Conservation (phyloP, 1,140 invertebrate genomes). For the Drosophila rhopaloa region DNA sequence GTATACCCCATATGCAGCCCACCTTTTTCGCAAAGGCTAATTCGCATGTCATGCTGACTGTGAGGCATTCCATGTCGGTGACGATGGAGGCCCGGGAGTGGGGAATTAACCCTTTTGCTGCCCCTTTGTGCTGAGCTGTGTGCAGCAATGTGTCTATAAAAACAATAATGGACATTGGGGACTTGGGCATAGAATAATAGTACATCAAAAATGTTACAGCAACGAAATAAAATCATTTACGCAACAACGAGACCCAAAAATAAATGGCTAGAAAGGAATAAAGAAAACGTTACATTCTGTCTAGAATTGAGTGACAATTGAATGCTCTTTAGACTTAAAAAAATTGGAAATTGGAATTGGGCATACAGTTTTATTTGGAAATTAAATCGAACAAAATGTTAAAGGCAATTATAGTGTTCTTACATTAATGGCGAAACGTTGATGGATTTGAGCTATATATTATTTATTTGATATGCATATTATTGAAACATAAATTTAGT, state of each 20-base stretch:
- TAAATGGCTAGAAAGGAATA: slow-evolving; percentile 64
- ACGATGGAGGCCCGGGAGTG: slow-evolving; percentile 20
- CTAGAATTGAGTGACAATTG: not conserved
- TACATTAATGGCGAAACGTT: too few species aligned
- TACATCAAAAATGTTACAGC: slow-evolving; percentile 77
- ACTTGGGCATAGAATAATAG: slow-evolving; percentile 78
- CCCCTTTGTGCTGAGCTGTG: slow-evolving; percentile 7
- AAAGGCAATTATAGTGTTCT: too few species aligned
- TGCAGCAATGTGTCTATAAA: slow-evolving; percentile 68
- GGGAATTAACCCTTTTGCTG: slow-evolving; percentile 52
- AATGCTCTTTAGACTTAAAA: slow-evolving; percentile 10
- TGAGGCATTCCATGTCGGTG: slow-evolving; percentile 37
- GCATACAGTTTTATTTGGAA: not conserved
- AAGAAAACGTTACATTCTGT: slow-evolving; percentile 27
- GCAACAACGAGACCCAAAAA: slow-evolving; percentile 71
- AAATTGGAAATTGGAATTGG: not conserved
- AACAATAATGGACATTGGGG: slow-evolving; percentile 75
- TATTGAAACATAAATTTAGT: too few species aligned
- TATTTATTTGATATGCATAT: too few species aligned
- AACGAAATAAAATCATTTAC: slow-evolving; percentile 79
- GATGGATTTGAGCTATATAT: too few species aligned
- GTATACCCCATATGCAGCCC: slow-evolving; percentile 55
- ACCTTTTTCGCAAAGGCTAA: slow-evolving; percentile 72
- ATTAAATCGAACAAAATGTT: not conserved
- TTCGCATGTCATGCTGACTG: slow-evolving; percentile 67